Percentiles rank a stretch among this genome's conserved stretches.
phyloP scores from a whole-genome alignment of 2,888 invertebrate species.

The Drosophila ustulata region DNA sequence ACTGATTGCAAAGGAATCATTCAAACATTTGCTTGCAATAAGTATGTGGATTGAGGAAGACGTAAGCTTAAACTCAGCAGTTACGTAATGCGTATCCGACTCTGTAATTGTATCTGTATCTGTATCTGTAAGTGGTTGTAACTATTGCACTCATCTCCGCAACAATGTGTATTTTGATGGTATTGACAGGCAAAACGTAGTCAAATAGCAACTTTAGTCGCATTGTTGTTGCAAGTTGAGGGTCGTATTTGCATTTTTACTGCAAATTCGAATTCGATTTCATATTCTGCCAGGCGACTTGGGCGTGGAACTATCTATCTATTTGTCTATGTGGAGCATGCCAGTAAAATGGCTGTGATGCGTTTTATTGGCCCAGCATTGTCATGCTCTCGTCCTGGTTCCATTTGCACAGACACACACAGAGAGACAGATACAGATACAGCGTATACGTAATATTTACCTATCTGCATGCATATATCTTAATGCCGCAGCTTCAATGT shows the following conservation, averaged over 20 bases:
- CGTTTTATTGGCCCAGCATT: conserved; percentile 49
- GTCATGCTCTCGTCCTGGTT: conserved; percentile 36
- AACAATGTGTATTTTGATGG: conserved; percentile 34
- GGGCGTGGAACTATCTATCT: background rate
- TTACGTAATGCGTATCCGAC: conserved; percentile 1
- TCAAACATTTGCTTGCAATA: background rate
- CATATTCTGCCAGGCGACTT: conserved; percentile 19
- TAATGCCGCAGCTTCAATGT: conserved; percentile 40
- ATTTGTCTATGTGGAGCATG: conserved; percentile 21
- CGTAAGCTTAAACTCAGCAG: conserved; percentile 18
- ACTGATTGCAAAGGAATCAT: conserved; percentile 1
- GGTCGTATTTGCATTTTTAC: conserved; percentile 64
- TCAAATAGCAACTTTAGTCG: conserved; percentile 46
- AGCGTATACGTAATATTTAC: conserved; percentile 44
- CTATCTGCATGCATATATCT: conserved; percentile 3
- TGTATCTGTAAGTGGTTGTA: conserved; percentile 26
- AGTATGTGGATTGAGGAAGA: background rate
- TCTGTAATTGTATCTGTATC: conserved; percentile 19
- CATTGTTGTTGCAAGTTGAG: conserved; percentile 24
- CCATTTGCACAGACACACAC: background rate
- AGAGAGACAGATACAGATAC: background rate
- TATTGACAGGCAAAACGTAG: conserved; percentile 46
- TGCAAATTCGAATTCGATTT: conserved; percentile 67
- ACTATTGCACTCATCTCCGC: conserved; percentile 1
- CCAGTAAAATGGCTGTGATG: conserved; percentile 37